Percentiles rank a stretch among this genome's conserved stretches.
Conservation (phyloP, 2,113 vertebrate species). For the Macroglossus sobrinus region DNA sequence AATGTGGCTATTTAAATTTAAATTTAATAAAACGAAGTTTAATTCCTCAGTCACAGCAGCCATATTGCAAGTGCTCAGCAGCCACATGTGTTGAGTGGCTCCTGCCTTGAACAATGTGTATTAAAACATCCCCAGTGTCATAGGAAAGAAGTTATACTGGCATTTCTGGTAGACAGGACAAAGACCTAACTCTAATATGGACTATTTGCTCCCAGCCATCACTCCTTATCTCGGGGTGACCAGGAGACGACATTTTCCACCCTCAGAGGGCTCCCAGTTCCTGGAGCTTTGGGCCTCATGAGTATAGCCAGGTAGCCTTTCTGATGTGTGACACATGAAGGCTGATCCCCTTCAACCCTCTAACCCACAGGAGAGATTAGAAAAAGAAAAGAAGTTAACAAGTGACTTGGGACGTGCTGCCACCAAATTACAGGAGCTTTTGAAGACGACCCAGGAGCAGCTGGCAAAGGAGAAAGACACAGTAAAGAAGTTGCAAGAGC, state of each 20-base stretch:
- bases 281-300: fast-evolving
- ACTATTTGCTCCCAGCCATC: neutral
- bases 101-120: neutral
- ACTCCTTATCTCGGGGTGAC: neutral
- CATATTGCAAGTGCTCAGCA: neutral
- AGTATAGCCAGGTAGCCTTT: neutral
- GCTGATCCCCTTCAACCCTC: neutral
- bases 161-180: neutral
- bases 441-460: slow-evolving; percentile 91
- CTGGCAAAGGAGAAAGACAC: slow-evolving; percentile 90
- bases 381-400: slow-evolving; percentile 94
- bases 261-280: too few species aligned
- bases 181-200: fast-evolving
- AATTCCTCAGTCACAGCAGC: neutral
- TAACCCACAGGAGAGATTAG: slow-evolving; percentile 88
- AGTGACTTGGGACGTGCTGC: slow-evolving; percentile 92
- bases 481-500: slow-evolving; percentile 87
- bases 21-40: neutral
- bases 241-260: neutral
- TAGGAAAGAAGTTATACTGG: neutral
- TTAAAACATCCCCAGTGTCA: neutral
- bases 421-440: slow-evolving; percentile 93
- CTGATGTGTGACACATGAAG: neutral
- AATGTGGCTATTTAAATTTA: neutral
- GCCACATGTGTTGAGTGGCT: neutral